Conservation (phyloP, 2,797 vertebrate species). For the Thamnophis elegans region DNA sequence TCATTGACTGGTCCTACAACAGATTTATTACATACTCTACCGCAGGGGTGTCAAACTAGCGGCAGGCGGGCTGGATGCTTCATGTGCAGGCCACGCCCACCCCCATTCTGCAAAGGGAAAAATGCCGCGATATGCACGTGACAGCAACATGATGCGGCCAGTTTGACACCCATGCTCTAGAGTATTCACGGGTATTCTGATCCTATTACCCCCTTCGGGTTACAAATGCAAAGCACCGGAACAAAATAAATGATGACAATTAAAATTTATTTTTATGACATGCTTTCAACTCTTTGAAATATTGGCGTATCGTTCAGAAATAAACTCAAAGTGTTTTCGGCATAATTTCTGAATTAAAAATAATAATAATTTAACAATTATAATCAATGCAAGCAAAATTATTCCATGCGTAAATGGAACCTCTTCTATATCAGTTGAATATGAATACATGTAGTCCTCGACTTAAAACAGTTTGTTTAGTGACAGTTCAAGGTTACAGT, state of each 20-base stretch:
- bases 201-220: neutral
- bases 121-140: too few relatives aligned
- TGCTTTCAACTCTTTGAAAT: neutral
- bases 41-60: too few relatives aligned
- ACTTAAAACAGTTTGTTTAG: neutral
- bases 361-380: neutral
- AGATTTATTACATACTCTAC: too few relatives aligned
- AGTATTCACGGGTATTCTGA: neutral
- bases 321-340: neutral
- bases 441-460: neutral
- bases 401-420: neutral
- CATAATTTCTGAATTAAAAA: neutral
- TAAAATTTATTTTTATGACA: neutral
- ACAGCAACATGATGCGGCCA: too few relatives aligned
- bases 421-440: neutral
- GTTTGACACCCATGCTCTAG: neutral
- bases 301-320: neutral
- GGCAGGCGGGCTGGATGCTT: rapidly evolving
- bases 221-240: neutral
- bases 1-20: neutral
- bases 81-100: too few relatives aligned
- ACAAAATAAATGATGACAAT: neutral
- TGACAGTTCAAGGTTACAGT: neutral
- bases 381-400: neutral
- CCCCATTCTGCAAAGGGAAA: too few relatives aligned